Evolutionary conservation across 2,797 vertebrate species (phyloP).

Genomic region (Periparus ater): DNA sequence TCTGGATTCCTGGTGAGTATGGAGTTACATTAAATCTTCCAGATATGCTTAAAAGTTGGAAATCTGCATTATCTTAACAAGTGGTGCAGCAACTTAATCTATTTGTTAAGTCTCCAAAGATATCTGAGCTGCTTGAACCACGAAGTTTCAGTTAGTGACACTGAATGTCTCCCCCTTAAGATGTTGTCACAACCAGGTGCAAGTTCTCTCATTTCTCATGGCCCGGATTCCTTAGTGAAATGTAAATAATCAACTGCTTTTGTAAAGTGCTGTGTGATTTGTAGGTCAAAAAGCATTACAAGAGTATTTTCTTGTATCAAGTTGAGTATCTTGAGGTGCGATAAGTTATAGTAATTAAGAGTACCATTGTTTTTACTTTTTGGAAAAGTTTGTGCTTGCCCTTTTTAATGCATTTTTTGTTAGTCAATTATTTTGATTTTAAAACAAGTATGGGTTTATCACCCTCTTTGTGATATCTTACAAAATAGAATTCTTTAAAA

Average conservation of each 20-base stretch:
- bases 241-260: neutral
- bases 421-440: neutral
- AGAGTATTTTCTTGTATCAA: neutral
- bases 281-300: neutral
- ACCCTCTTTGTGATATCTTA: neutral
- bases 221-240: neutral
- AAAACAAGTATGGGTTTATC: neutral
- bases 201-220: neutral
- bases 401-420: neutral
- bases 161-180: neutral
- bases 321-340: neutral
- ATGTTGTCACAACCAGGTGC: neutral
- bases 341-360: neutral
- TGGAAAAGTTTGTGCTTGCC: neutral
- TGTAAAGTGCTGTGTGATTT: neutral
- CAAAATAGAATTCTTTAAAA: neutral
- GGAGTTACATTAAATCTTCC: neutral
- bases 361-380: neutral
- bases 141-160: neutral
- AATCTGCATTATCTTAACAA: neutral
- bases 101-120: neutral
- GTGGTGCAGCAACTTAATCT: neutral
- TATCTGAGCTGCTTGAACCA: neutral
- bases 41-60: neutral
- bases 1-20: constrained; percentile 85